These are phyloP conservation scores for Pseudomyrmex cubaensis DNA, from an alignment of 1,140 invertebrate species.

Conservation along the genomic window DNA sequence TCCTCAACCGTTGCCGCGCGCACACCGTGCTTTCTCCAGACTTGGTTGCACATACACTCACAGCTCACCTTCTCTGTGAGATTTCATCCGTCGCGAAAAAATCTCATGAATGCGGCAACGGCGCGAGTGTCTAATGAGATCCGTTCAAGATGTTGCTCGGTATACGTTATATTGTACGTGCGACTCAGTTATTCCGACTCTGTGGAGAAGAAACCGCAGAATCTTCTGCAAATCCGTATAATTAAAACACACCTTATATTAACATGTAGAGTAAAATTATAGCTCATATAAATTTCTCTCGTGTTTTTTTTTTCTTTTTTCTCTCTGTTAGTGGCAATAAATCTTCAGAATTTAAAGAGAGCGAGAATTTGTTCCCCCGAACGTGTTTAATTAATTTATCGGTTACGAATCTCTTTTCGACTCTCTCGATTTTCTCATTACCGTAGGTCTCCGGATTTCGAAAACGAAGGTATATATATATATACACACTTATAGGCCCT, in stretches of 20 bases:
- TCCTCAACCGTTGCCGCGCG: slow-evolving; percentile 12
- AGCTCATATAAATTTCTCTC: neutral
- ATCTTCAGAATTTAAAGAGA: neutral
- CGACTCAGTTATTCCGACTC: neutral
- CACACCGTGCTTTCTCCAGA: slow-evolving; percentile 5
- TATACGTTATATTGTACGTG: too few species aligned
- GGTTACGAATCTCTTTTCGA: neutral
- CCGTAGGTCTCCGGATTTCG: neutral
- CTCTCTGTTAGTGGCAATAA: neutral
- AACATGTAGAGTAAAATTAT: neutral
- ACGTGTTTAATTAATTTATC: slow-evolving; percentile 20
- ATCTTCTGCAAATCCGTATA: neutral
- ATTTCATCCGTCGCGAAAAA: slow-evolving; percentile 47
- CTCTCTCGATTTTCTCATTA: slow-evolving; percentile 1
- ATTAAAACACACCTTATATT: neutral
- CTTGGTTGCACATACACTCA: slow-evolving; percentile 21
- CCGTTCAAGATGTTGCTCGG: slow-evolving; percentile 1
- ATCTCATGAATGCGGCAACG: slow-evolving; percentile 43
- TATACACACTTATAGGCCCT: neutral
- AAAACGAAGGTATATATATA: slow-evolving; percentile 25
- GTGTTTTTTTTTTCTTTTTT: too few species aligned
- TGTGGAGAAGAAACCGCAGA: neutral
- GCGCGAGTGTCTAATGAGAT: slow-evolving; percentile 37
- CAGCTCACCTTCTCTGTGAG: neutral
- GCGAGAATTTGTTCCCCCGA: neutral